Percentiles rank a stretch among this genome's conserved stretches.
Conservation (phyloP, 2,888 invertebrate species). For the Disparrhopalites patrizii region DNA sequence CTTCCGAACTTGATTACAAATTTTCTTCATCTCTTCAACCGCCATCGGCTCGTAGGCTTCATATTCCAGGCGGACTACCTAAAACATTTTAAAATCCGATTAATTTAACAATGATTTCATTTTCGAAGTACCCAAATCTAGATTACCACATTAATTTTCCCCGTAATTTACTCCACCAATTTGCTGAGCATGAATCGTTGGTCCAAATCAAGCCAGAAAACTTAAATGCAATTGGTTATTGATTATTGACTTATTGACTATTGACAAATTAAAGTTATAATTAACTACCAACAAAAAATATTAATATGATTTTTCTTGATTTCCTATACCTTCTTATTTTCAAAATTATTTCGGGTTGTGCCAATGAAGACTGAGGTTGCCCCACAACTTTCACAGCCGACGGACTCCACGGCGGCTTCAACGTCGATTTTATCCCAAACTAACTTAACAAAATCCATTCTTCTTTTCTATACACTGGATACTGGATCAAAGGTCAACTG, state of each 20-base stretch:
- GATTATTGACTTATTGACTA: too few relatives aligned
- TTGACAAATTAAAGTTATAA: not conserved
- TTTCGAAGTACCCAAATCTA: too few relatives aligned
- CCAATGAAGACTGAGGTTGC: conserved; percentile 87
- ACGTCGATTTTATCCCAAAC: conserved; percentile 64
- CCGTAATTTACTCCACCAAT: too few relatives aligned
- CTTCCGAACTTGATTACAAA: conserved; percentile 68
- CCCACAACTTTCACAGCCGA: conserved; percentile 70
- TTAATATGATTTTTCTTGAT: not conserved
- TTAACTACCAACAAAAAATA: not conserved
- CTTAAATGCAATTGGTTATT: too few relatives aligned
- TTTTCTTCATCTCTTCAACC: conserved; percentile 69
- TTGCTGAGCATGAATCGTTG: too few relatives aligned
- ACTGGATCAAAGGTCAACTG: too few relatives aligned
- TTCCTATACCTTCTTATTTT: conserved; percentile 64
- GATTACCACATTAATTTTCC: too few relatives aligned
- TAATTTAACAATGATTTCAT: too few relatives aligned
- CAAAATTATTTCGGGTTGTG: conserved; percentile 78
- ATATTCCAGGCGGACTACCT: conserved; percentile 85
- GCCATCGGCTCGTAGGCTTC: conserved; percentile 94
- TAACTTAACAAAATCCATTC: conserved; percentile 69
- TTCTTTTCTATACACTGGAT: conserved; percentile 31
- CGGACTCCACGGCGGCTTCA: conserved; percentile 63
- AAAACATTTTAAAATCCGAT: conserved; percentile 40
- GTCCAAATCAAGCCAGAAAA: too few relatives aligned